A percentile compares a stretch with the other conserved stretches of the same genome.
Conservation (phyloP, 92 coral and sea anemone genomes). For the Porites lobata region DNA sequence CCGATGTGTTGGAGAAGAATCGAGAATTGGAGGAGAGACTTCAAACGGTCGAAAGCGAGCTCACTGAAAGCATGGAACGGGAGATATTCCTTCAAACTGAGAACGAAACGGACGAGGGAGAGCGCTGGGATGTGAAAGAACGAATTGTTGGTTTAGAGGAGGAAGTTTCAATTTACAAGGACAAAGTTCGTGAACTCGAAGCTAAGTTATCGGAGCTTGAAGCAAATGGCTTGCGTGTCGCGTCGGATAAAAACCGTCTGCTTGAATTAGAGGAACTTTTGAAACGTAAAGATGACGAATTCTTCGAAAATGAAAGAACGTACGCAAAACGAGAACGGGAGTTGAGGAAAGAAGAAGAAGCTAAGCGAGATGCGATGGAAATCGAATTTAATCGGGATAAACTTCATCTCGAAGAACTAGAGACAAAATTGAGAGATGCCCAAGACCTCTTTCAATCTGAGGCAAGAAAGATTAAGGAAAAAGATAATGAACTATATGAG, state of each 20-base stretch:
- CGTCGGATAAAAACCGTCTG: conserved; percentile 36
- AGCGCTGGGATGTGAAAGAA: conserved; percentile 62
- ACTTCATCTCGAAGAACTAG: conserved; percentile 43
- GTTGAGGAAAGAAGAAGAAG: conserved; percentile 24
- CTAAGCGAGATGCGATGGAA: conserved; percentile 19
- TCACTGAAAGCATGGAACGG: conserved; percentile 72
- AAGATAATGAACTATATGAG: conserved; percentile 51
- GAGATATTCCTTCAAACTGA: conserved; percentile 67
- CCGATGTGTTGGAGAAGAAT: conserved; percentile 65
- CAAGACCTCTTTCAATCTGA: conserved; percentile 36
- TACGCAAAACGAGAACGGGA: conserved; percentile 36
- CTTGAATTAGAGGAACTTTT: conserved; percentile 63
- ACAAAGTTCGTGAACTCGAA: conserved; percentile 66
- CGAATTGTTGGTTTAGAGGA: conserved; percentile 68
- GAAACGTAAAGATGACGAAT: conserved; percentile 43
- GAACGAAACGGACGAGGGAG: conserved; percentile 71
- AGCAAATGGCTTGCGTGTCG: conserved; percentile 30
- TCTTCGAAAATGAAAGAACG: conserved; percentile 35
- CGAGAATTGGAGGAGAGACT: conserved; percentile 72
- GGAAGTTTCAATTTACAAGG: conserved; percentile 66
- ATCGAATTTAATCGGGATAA: conserved; percentile 34
- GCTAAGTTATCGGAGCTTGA: conserved; percentile 55
- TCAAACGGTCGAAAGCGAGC: conserved; percentile 75
- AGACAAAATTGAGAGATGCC: conserved; percentile 26
- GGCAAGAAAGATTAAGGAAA: conserved; percentile 20